Evolutionary conservation across 2,888 invertebrate species (phyloP), one percentile per base, ranked within the genome.

Genomic region (Chrysina gloriosa): DNA sequence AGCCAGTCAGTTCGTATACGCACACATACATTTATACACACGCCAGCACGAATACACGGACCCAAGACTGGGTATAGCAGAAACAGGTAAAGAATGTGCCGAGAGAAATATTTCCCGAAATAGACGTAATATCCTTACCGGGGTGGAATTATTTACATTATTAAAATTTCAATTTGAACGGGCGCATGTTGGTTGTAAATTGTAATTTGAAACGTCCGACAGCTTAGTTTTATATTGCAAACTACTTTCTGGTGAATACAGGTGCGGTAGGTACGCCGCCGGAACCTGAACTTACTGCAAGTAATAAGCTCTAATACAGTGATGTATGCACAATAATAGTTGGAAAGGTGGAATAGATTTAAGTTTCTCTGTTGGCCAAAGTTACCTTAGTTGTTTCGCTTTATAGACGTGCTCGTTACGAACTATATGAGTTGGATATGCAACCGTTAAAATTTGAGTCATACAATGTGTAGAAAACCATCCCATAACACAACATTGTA

Each of bases 161-260:
- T 79, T 78, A 78, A 79, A 79, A 78, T 78, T 79, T 78, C 78
- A 79, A 78, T 79, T 78, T 78, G 77, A 77, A 73, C 72, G 58
- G 69, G 71, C 48, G 61, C 63, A 63, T 61, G 67, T 72, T 71
- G 73, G 69, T 69, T 66, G 66, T 66, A 66, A 67, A 73, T 75
- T 75, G 73, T 72, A 75, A 75, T 75, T 72, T 74, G 65, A 56
- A 70, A 67, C 71, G 72, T 63, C 68, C 42, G 69, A 64, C 56
- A 58, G 68, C 66, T 68, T 70, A 71, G 70, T 71, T 70, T 71
- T 66, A 67, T 67, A 67, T 56, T 58, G 58, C 56, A 48, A 66
- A 66, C 66, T 66, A 66, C 58, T 66, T 66, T 66, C 66, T 34
- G 31, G 56, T 27, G 25, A 66, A 56, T 45, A 66, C 58, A 48